These are phyloP conservation scores for Guaruba guarouba DNA, from an alignment of 2,113 vertebrate genomes.

Conservation along the genomic window DNA sequence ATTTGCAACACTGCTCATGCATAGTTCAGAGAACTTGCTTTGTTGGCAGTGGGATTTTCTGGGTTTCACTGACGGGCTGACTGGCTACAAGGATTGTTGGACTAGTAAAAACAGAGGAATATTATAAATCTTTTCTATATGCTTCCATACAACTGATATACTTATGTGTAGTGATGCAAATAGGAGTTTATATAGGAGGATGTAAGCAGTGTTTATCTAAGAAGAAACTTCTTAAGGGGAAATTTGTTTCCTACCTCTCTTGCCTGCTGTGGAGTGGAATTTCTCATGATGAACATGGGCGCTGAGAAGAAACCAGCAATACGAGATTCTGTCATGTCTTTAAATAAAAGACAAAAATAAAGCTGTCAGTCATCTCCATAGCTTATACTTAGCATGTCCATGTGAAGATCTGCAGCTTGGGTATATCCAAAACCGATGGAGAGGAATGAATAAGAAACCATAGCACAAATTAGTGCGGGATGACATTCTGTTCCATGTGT, in stretches of 20 bases:
- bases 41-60: not conserved
- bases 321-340: not conserved
- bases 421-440: not conserved
- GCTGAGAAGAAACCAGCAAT: not conserved
- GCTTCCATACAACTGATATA: not conserved
- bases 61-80: not conserved
- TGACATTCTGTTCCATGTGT: not conserved
- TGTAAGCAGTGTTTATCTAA: not conserved
- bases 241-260: not conserved
- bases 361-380: not conserved
- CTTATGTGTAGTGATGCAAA: not conserved
- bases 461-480: not conserved
- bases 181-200: not conserved
- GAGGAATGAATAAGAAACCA: not conserved
- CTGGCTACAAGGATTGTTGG: not conserved
- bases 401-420: conserved; percentile 1
- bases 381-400: not conserved
- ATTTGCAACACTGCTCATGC: accelerated
- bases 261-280: not conserved
- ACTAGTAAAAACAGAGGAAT: not conserved
- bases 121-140: not conserved
- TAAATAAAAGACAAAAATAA: not conserved
- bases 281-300: not conserved
- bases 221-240: not conserved
- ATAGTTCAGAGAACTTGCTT: not conserved